A percentile compares a stretch with the other conserved stretches of the same genome.
These are phyloP conservation scores for Synanthedon andrenaeformis DNA, from an alignment of 2,888 invertebrate species.

Conservation along the genomic window DNA sequence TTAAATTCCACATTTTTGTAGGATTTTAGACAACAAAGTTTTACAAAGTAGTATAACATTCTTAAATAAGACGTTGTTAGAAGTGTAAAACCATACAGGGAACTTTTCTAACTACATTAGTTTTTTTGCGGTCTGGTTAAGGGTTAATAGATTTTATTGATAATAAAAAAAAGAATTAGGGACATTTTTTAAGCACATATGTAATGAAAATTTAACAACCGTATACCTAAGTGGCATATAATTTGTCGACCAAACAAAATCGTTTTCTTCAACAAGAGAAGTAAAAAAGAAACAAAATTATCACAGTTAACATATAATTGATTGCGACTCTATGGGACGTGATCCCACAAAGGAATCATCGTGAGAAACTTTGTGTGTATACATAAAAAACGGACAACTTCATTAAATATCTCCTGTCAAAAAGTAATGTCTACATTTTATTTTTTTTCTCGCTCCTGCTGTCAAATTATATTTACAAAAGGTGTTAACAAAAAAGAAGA, in stretches of 20 bases:
- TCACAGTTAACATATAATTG: constrained; percentile 68
- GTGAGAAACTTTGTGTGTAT: constrained; percentile 45
- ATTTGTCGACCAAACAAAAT: constrained; percentile 48
- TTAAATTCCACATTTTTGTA: no score
- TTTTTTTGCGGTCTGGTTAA: no score
- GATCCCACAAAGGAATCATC: constrained; percentile 51
- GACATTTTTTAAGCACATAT: no score
- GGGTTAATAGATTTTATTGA: no score
- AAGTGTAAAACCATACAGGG: no score
- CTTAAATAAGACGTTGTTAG: no score
- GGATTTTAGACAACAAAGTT: no score
- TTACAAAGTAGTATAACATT: no score
- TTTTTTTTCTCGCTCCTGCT: constrained; percentile 65
- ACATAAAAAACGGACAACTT: constrained; percentile 48
- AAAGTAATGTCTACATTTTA: constrained; percentile 63
- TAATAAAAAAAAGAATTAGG: no score
- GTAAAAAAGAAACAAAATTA: constrained; percentile 44
- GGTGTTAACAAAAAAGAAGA: constrained; percentile 66
- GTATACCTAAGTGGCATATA: constrained; percentile 55
- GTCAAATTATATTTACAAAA: constrained; percentile 68
- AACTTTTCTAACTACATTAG: no score
- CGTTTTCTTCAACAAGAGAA: constrained; percentile 19
- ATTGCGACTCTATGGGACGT: constrained; percentile 60
- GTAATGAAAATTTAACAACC: constrained; percentile 25
- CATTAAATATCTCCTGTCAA: constrained; percentile 70